These are phyloP conservation scores for Pogonocherus hispidulus DNA, from an alignment of 2,888 invertebrate genomes.

Conservation along the genomic window DNA sequence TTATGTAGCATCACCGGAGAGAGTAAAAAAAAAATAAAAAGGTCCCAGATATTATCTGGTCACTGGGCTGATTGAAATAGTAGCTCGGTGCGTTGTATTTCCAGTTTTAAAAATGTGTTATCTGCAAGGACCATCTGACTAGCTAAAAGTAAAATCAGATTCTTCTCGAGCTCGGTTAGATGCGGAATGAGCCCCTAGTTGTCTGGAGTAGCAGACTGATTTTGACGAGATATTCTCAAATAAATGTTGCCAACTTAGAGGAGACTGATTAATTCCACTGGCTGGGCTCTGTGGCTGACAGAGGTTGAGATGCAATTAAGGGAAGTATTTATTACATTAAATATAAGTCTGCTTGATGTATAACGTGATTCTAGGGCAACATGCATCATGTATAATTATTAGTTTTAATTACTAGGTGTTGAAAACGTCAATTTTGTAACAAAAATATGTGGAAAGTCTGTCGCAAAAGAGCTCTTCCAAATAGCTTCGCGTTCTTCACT, in stretches of 20 bases:
- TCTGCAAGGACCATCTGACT: conserved; percentile 9
- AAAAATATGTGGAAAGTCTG: too few relatives aligned
- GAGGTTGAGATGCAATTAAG: conserved; percentile 34
- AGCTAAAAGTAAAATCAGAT: conserved; percentile 1
- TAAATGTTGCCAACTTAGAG: conserved; percentile 29
- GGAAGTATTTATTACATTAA: conserved; percentile 19
- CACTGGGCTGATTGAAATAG: conserved; percentile 48
- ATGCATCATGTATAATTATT: too few relatives aligned
- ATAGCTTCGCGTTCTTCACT: too few relatives aligned
- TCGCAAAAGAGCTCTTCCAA: too few relatives aligned
- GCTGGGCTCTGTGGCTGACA: conserved; percentile 30
- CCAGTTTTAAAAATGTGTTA: conserved; percentile 10
- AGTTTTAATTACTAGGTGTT: too few relatives aligned
- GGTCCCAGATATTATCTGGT: conserved; percentile 51
- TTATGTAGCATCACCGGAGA: conserved; percentile 29
- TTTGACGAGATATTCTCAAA: conserved; percentile 34
- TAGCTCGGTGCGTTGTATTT: conserved; percentile 31
- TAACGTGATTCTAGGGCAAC: neutral
- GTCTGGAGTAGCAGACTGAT: conserved; percentile 24
- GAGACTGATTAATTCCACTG: conserved; percentile 25
- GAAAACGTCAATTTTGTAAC: too few relatives aligned
- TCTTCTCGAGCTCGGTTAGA: neutral
- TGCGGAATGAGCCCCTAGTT: conserved; percentile 14
- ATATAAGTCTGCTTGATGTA: neutral
- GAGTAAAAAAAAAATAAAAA: conserved; percentile 44